Conservation (phyloP, 1,140 invertebrate species). For the Zaprionus camerounensis region DNA sequence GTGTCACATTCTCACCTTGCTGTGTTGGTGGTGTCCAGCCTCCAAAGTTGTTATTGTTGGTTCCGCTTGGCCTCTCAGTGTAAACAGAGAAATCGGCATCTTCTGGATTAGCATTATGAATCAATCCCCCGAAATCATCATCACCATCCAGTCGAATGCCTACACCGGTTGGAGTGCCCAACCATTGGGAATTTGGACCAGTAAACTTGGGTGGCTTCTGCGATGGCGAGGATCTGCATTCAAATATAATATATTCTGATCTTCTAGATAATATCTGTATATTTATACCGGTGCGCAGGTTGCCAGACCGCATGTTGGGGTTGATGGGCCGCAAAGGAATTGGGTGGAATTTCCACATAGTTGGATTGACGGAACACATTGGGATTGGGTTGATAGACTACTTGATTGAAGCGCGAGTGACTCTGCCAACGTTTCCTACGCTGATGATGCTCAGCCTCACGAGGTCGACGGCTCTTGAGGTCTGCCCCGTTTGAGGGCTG, state of each 20-base stretch:
- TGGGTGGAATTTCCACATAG: background rate
- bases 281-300: too few relatives aligned
- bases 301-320: background rate
- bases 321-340: background rate
- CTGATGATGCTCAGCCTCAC: slow-evolving; percentile 23
- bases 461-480: slow-evolving; percentile 57
- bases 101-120: slow-evolving; percentile 53
- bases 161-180: background rate
- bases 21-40: too few relatives aligned
- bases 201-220: slow-evolving; percentile 26
- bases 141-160: background rate
- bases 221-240: slow-evolving; percentile 14
- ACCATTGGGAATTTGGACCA: slow-evolving; percentile 3
- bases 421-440: background rate
- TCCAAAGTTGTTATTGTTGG: background rate
- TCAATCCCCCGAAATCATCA: slow-evolving; percentile 11
- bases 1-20: too few relatives aligned
- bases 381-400: too few relatives aligned
- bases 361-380: background rate
- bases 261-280: too few relatives aligned
- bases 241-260: too few relatives aligned
- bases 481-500: slow-evolving; percentile 49
- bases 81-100: slow-evolving; percentile 54
- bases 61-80: background rate
- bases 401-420: background rate